These are phyloP conservation scores for Leuctra nigra DNA, from an alignment of 2,888 invertebrate genomes.

Conservation along the genomic window DNA sequence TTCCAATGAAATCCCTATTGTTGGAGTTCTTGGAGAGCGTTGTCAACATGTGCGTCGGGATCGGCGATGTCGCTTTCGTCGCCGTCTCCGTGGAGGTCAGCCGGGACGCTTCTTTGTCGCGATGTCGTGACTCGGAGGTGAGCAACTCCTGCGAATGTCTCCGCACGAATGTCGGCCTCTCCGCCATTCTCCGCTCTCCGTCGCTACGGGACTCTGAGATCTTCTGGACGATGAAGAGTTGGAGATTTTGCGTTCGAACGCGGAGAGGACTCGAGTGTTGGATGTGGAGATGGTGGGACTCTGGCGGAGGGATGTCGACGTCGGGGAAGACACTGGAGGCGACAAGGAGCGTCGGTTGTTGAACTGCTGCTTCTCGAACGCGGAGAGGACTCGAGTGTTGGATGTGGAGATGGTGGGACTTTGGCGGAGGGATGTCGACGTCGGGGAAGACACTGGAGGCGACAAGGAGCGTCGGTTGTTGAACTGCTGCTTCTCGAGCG, in stretches of 20 bases:
- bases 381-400: too few relatives aligned
- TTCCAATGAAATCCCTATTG: conserved; percentile 8
- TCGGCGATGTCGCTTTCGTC: not conserved
- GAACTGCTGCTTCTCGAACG: too few relatives aligned
- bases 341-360: too few relatives aligned
- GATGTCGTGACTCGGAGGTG: not conserved
- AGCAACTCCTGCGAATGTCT: not conserved
- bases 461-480: not conserved
- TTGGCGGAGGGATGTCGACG: too few relatives aligned
- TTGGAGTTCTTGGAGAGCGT: not conserved
- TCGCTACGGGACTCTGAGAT: not conserved
- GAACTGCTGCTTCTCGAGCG: not conserved
- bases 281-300: too few relatives aligned
- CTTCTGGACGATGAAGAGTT: not conserved
- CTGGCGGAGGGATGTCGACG: too few relatives aligned
- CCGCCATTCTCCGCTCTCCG: too few relatives aligned
- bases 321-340: too few relatives aligned
- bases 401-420: too few relatives aligned
- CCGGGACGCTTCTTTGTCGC: not conserved
- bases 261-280: not conserved
- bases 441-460: not conserved
- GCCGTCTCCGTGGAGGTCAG: not conserved
- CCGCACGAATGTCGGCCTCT: not conserved
- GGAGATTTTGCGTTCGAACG: not conserved
- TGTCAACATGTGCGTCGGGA: not conserved